A percentile compares a stretch with the other conserved stretches of the same genome.
Conservation (phyloP, 1,140 invertebrate genomes). For the Schlechtendalia chinensis region DNA sequence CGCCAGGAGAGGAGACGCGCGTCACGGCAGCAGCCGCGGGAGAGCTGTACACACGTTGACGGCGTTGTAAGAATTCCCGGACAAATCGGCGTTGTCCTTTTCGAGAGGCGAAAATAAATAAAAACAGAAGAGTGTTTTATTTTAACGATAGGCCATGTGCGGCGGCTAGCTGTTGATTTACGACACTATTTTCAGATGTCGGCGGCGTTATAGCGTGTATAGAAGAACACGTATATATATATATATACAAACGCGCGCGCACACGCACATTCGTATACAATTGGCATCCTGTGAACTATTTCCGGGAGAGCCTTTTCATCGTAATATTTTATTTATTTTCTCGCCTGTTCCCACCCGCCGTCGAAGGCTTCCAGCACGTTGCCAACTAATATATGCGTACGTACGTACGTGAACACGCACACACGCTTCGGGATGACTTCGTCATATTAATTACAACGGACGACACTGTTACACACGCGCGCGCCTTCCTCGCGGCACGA, state of each 20-base stretch:
- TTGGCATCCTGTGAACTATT: conserved; percentile 49
- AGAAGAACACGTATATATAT: neutral
- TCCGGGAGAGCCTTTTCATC: conserved; percentile 40
- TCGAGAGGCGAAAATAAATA: neutral
- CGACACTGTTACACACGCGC: neutral
- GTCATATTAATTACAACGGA: neutral
- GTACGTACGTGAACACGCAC: neutral
- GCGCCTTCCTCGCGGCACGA: neutral
- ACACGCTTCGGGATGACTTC: neutral
- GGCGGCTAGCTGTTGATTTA: conserved; percentile 34
- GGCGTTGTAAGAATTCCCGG: conserved; percentile 28
- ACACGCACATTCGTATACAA: neutral
- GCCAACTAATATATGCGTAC: conserved; percentile 5
- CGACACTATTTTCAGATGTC: conserved; percentile 50
- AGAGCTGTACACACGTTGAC: no score
- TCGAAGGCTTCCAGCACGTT: neutral
- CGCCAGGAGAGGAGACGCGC: neutral
- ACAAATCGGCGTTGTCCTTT: conserved; percentile 42
- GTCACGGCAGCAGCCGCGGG: neutral
- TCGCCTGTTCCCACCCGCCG: neutral
- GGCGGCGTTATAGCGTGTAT: neutral
- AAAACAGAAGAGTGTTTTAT: conserved; percentile 33
- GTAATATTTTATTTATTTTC: conserved; percentile 42
- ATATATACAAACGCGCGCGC: neutral
- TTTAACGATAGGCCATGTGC: conserved; percentile 49